Evolutionary conservation across 2,888 invertebrate species (phyloP).

Genomic region (Oxyscelio sp.): DNA sequence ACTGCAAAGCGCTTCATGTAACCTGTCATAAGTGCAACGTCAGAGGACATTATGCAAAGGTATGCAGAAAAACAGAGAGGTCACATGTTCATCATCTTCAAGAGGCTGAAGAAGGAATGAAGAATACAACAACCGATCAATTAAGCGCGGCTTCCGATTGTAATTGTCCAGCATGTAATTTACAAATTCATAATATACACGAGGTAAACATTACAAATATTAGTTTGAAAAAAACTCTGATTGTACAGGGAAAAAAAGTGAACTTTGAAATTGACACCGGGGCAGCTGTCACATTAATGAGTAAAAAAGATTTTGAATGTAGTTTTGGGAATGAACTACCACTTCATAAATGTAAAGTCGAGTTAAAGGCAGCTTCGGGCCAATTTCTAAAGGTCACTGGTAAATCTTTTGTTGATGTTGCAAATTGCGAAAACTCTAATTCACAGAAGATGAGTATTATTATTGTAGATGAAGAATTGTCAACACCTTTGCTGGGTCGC

Average conservation of each 20-base stretch:
- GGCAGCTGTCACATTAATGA: conserved; percentile 26
- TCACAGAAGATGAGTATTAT: neutral
- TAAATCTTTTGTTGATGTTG: no score
- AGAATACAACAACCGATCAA: neutral
- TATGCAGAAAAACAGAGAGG: conserved; percentile 1
- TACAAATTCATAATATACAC: no score
- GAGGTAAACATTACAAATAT: neutral
- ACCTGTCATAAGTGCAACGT: conserved; percentile 9
- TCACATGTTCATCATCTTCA: neutral
- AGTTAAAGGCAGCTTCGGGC: no score
- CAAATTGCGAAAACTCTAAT: no score
- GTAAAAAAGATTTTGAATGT: neutral
- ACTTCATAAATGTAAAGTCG: neutral
- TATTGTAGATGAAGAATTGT: neutral
- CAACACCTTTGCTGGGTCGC: conserved; percentile 4
- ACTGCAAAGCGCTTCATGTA: no score
- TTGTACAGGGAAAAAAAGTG: conserved; percentile 13
- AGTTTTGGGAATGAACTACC: no score
- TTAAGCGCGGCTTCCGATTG: no score
- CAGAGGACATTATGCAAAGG: conserved; percentile 3
- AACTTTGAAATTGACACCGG: conserved; percentile 30
- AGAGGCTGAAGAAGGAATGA: neutral
- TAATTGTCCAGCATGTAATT: no score
- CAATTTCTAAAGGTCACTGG: no score
- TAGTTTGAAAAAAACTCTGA: conserved; percentile 6